These are phyloP conservation scores for Lasioglossum figueresi DNA, from an alignment of 2,888 invertebrate species.

Conservation along the genomic window DNA sequence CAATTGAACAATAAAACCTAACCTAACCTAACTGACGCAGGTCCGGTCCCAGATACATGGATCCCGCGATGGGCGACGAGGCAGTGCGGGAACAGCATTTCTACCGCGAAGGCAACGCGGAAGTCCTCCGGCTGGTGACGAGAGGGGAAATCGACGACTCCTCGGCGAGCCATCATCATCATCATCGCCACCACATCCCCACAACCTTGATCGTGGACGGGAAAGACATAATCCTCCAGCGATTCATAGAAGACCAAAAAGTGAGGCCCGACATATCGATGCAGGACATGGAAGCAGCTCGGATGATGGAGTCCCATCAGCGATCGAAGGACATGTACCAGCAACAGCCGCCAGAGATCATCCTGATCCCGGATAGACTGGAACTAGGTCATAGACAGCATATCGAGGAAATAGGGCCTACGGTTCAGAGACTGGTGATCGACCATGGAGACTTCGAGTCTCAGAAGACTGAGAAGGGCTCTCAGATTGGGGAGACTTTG, in stretches of 20 bases:
- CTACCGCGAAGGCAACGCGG: conserved; percentile 93
- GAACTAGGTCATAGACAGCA: conserved; percentile 76
- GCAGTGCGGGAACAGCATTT: conserved; percentile 89
- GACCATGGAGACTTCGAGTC: conserved; percentile 71
- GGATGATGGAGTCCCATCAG: conserved; percentile 78
- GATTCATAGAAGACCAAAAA: conserved; percentile 92
- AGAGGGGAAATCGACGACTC: conserved; percentile 89
- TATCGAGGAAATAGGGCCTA: conserved; percentile 74
- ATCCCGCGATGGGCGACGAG: conserved; percentile 76
- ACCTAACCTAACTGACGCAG: neutral
- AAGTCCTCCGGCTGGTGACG: conserved; percentile 92
- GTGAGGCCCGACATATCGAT: conserved; percentile 74
- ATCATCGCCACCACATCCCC: conserved; percentile 47
- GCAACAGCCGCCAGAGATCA: conserved; percentile 71
- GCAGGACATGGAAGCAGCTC: conserved; percentile 73
- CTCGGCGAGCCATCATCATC: conserved; percentile 73
- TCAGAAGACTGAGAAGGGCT: conserved; percentile 60
- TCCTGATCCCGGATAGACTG: conserved; percentile 76
- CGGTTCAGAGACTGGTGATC: conserved; percentile 75
- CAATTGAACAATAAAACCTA: too few relatives aligned
- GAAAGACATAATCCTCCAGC: conserved; percentile 92
- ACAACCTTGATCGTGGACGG: conserved; percentile 86
- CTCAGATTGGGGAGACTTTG: conserved; percentile 36
- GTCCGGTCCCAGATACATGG: conserved; percentile 60
- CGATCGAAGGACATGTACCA: conserved; percentile 61